Evolutionary conservation across 2,797 vertebrate genomes (phyloP).

Genomic region (Chanos chanos): DNA sequence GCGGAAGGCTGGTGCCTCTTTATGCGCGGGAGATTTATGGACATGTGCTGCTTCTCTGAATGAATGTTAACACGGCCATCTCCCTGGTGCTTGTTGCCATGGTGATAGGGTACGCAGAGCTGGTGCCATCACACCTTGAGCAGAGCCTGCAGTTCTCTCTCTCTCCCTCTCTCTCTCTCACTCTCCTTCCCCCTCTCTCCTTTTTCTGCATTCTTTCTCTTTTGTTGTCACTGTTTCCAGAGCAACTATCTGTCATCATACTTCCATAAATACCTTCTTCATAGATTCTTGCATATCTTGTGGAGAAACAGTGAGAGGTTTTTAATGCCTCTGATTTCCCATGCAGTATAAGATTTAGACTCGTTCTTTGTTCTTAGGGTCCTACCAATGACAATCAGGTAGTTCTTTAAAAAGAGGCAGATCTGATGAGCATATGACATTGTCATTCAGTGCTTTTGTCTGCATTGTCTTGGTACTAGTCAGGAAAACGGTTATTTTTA

Average conservation of each 20-base stretch:
- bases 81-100: constrained; percentile 76
- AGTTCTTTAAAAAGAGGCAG: no score
- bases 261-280: constrained; percentile 53
- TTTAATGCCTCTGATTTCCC: not conserved
- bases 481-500: no score
- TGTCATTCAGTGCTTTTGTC: no score
- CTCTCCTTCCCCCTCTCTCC: constrained; percentile 59
- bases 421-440: no score
- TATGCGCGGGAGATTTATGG: constrained; percentile 84
- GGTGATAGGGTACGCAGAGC: constrained; percentile 78
- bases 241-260: constrained; percentile 71
- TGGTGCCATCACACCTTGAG: constrained; percentile 74
- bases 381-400: no score
- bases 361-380: no score
- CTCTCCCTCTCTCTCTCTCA: constrained; percentile 42
- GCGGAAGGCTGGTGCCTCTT: constrained; percentile 68
- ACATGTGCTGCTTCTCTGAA: constrained; percentile 69
- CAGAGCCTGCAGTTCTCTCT: constrained; percentile 72
- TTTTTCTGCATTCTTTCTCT: constrained; percentile 48
- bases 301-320: constrained; percentile 29
- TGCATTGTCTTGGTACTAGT: no score
- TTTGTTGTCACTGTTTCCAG: constrained; percentile 79
- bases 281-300: constrained; percentile 37
- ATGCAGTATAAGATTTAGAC: no score
- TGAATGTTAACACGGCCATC: constrained; percentile 77